A percentile compares a stretch with the other conserved stretches of the same genome.
These are phyloP conservation scores for Sardina pilchardus DNA, from an alignment of 2,113 vertebrate species.

Conservation along the genomic window DNA sequence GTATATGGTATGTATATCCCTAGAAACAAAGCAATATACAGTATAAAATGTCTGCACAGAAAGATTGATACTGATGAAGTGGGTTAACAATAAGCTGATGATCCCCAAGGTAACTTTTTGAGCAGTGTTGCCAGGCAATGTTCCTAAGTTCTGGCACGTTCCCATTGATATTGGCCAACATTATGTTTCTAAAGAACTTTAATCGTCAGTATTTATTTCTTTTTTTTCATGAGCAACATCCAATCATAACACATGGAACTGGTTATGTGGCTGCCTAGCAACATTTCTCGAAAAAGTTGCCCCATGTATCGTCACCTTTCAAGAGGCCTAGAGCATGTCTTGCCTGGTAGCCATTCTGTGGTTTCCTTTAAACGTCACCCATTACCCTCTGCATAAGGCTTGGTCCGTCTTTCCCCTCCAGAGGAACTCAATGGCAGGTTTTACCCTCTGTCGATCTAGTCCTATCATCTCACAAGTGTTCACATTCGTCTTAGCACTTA, in stretches of 20 bases:
- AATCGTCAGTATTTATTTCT: too few species aligned
- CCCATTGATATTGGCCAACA: too few species aligned
- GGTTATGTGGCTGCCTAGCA: too few species aligned
- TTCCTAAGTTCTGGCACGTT: too few species aligned
- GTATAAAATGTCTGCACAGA: conserved; percentile 25
- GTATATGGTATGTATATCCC: background rate
- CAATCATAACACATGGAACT: too few species aligned
- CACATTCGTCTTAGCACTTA: background rate
- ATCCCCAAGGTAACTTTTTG: too few species aligned
- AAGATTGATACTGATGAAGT: background rate
- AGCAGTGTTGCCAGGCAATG: too few species aligned
- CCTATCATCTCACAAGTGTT: background rate
- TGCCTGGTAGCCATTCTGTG: conserved; percentile 31
- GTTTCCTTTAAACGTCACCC: conserved; percentile 22
- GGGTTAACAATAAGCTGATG: background rate
- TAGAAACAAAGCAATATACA: conserved; percentile 26
- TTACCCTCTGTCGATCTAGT: conserved; percentile 37
- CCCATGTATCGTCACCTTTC: background rate
- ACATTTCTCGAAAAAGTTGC: too few species aligned
- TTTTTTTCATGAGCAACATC: too few species aligned
- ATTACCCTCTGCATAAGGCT: conserved; percentile 34
- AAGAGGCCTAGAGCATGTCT: conserved; percentile 18
- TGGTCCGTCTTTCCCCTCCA: conserved; percentile 20
- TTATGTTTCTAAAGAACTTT: too few species aligned
- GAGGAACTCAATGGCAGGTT: conserved; percentile 37